These are phyloP conservation scores for Crotalus tigris DNA, from an alignment of 2,113 vertebrate genomes.

Conservation along the genomic window DNA sequence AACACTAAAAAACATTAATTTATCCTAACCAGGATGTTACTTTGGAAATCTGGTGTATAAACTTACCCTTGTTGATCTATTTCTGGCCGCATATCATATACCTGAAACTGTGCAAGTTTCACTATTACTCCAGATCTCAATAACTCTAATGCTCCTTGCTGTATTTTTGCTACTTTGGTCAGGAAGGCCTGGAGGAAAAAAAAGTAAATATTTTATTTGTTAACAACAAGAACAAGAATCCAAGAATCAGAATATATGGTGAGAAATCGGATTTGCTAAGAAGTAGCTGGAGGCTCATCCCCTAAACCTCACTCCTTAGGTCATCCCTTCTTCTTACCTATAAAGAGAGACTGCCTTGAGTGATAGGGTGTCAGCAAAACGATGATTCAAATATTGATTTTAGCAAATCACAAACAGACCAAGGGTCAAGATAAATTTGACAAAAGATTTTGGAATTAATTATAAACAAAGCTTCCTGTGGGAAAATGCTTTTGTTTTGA, in stretches of 20 bases:
- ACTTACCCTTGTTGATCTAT: slow-evolving; percentile 85
- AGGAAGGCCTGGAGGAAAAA: slow-evolving; percentile 81
- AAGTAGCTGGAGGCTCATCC: not conserved
- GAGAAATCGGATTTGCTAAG: not conserved
- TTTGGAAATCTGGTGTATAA: not conserved
- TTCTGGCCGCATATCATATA: slow-evolving; percentile 94
- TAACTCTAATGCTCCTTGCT: slow-evolving; percentile 87
- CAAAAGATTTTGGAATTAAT: not conserved
- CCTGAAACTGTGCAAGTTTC: slow-evolving; percentile 90
- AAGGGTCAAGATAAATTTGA: not conserved
- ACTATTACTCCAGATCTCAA: slow-evolving; percentile 87
- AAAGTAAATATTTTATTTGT: not conserved
- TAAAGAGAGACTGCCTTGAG: not conserved
- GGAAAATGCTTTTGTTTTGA: not conserved
- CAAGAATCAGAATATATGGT: not conserved
- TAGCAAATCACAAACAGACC: not conserved
- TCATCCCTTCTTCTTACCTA: not conserved
- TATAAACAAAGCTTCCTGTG: not conserved
- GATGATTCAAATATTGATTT: not conserved
- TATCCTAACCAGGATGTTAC: not conserved
- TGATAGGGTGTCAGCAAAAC: not conserved
- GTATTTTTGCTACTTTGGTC: slow-evolving; percentile 89
- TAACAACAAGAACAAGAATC: not conserved
- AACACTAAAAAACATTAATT: not conserved
- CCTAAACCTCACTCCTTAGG: not conserved